phyloP scores from a whole-genome alignment of 2,113 vertebrate genomes.

The Phylloscopus trochilus region DNA sequence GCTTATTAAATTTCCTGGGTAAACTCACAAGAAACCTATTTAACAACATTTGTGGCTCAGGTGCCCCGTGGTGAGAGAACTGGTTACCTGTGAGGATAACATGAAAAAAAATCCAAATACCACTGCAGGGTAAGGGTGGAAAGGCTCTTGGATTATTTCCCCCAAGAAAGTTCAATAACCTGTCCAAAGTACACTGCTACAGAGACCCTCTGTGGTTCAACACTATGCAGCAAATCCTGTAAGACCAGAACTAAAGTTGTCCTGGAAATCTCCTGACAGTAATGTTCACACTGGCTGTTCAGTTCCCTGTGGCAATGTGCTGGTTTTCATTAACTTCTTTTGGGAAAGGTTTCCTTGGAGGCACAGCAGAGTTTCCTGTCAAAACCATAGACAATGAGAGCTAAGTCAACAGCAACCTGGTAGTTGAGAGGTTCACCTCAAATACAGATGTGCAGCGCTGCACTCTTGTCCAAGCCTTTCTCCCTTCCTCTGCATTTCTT shows the following conservation, averaged over 20 bases:
- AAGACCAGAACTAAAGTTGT: background rate
- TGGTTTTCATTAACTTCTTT: background rate
- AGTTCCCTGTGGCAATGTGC: background rate
- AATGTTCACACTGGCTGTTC: background rate
- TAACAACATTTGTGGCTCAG: background rate
- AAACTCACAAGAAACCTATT: conserved; percentile 22
- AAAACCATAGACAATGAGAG: background rate
- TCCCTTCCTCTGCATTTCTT: background rate
- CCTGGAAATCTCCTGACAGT: background rate
- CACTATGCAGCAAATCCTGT: background rate
- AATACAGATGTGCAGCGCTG: background rate
- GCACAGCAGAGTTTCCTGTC: background rate
- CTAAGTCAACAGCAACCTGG: background rate
- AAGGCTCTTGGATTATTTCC: background rate
- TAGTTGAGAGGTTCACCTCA: background rate
- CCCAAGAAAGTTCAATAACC: background rate
- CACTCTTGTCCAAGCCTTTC: background rate
- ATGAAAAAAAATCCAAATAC: background rate
- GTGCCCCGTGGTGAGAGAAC: background rate
- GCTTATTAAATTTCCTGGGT: conserved; percentile 39
- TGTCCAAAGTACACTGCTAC: background rate
- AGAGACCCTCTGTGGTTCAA: background rate
- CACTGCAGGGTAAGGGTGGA: background rate
- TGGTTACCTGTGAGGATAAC: background rate
- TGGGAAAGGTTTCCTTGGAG: background rate